Conservation (phyloP, 2,113 vertebrate species). For the Hymenochirus boettgeri region DNA sequence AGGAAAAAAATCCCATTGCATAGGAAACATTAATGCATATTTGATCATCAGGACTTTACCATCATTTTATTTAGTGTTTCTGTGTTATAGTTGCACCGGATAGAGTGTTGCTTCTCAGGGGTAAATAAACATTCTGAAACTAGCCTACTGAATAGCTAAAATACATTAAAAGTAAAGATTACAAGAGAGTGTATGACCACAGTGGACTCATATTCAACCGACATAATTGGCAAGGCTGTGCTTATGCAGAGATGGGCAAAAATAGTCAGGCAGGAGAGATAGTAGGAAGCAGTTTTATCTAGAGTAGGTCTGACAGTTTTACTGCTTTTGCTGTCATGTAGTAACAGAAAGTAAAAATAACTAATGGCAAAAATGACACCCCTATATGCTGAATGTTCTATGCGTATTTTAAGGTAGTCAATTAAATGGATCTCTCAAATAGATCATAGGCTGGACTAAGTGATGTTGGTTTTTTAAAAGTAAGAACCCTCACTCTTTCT, state of each 20-base stretch:
- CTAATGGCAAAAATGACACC: too few relatives aligned
- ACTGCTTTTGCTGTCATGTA: neutral
- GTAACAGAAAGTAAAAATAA: too few relatives aligned
- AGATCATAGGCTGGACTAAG: too few relatives aligned
- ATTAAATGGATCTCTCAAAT: too few relatives aligned
- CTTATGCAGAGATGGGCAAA: slow-evolving; percentile 36
- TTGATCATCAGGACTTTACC: slow-evolving; percentile 42
- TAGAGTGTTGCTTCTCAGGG: slow-evolving; percentile 34
- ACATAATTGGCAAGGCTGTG: slow-evolving; percentile 29
- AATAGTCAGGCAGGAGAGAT: slow-evolving; percentile 25
- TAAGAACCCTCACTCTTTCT: too few relatives aligned
- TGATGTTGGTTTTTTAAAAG: too few relatives aligned
- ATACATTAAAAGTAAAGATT: slow-evolving; percentile 40
- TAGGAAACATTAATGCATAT: slow-evolving; percentile 45
- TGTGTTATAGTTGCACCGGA: slow-evolving; percentile 24
- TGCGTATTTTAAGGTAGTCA: too few relatives aligned
- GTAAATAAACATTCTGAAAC: slow-evolving; percentile 41
- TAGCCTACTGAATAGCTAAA: slow-evolving; percentile 38
- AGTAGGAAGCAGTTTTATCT: slow-evolving; percentile 8
- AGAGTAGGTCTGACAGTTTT: slow-evolving; percentile 4
- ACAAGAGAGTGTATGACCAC: slow-evolving; percentile 31
- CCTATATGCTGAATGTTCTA: too few relatives aligned
- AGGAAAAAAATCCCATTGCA: slow-evolving; percentile 41
- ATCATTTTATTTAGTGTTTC: slow-evolving; percentile 42
- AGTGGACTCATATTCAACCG: slow-evolving; percentile 38